Percentiles rank a stretch among this genome's conserved stretches.
These are phyloP conservation scores for Zygothrica quintamaculata DNA, from an alignment of 2,888 invertebrate species.

Conservation along the genomic window DNA sequence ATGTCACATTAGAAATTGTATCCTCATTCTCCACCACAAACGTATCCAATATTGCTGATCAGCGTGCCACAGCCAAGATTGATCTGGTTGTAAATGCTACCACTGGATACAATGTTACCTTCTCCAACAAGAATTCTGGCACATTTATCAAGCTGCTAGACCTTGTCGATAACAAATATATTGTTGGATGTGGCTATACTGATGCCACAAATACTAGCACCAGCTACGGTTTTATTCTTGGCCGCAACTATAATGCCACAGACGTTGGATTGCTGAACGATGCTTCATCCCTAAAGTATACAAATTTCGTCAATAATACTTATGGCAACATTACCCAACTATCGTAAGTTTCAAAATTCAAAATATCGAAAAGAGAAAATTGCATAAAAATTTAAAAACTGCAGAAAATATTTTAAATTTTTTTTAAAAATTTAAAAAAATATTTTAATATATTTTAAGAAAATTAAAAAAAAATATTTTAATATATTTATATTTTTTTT, in stretches of 20 bases:
- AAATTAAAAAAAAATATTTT: too few relatives aligned
- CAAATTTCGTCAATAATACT: constrained; percentile 33
- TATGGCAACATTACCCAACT: constrained; percentile 39
- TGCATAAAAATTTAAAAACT: too few relatives aligned
- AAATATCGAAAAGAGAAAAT: too few relatives aligned
- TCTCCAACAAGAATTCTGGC: constrained; percentile 13
- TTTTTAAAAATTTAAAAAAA: too few relatives aligned
- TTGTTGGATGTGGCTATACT: constrained; percentile 59
- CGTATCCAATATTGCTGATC: constrained; percentile 30
- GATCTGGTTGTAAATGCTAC: background rate
- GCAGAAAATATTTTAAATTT: too few relatives aligned
- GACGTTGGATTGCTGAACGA: constrained; percentile 27
- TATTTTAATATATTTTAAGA: too few relatives aligned
- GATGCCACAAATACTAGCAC: constrained; percentile 9
- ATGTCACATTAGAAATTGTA: constrained; percentile 26
- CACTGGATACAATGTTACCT: constrained; percentile 50
- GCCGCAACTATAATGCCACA: background rate
- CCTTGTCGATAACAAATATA: constrained; percentile 22
- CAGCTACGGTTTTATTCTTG: constrained; percentile 60
- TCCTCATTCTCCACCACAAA: constrained; percentile 34
- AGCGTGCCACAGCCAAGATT: constrained; percentile 23
- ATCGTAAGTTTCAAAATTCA: constrained; percentile 48
- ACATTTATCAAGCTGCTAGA: constrained; percentile 50
- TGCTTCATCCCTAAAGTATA: constrained; percentile 25
- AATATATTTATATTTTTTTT: too few relatives aligned